Conservation (phyloP, 2,888 invertebrate genomes). For the Platycnemis pennipes region DNA sequence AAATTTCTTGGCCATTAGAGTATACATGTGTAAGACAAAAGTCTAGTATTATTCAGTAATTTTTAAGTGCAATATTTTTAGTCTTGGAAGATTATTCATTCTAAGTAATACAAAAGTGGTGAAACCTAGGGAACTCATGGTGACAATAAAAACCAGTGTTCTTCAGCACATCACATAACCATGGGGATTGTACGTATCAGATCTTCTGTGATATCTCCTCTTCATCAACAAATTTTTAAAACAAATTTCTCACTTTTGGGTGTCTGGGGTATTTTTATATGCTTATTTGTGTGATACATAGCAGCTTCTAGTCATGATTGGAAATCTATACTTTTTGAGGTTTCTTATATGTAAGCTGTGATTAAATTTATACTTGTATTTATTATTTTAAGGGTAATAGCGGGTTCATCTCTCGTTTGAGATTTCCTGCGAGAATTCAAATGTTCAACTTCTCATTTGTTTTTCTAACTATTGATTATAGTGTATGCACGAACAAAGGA, state of each 20-base stretch:
- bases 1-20: not conserved
- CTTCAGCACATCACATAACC: not conserved
- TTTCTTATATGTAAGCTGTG: slow-evolving; percentile 12
- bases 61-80: not conserved
- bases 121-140: not conserved
- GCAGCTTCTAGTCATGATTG: slow-evolving; percentile 47
- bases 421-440: slow-evolving; percentile 22
- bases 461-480: not conserved
- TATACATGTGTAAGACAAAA: not conserved
- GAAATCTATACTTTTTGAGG: slow-evolving; percentile 27
- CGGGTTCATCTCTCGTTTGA: not conserved
- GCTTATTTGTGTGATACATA: slow-evolving; percentile 38
- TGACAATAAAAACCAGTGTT: not conserved
- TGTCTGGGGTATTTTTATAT: slow-evolving; percentile 44
- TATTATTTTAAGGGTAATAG: not conserved
- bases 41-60: not conserved
- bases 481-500: not conserved
- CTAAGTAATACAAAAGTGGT: not conserved
- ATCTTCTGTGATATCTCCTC: slow-evolving; percentile 24
- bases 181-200: not conserved
- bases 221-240: not conserved
- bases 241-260: not conserved
- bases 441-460: not conserved
- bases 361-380: slow-evolving; percentile 6
- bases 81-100: not conserved